Percentiles rank a stretch among this genome's conserved stretches.
phyloP scores from a whole-genome alignment of 2,888 invertebrate genomes.

The Dyspetes luteomarginatus region DNA sequence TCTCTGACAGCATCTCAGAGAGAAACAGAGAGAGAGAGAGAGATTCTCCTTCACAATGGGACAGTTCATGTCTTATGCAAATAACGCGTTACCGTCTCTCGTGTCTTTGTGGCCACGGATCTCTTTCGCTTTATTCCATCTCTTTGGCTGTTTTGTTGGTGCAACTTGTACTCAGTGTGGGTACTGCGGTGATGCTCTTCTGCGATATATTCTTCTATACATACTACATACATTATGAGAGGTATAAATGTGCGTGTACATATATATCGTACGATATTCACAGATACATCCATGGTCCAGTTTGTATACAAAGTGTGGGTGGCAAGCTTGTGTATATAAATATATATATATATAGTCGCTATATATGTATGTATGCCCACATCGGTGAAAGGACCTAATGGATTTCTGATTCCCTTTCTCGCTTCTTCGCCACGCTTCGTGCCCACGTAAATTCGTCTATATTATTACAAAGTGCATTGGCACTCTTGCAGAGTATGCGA shows the following conservation, averaged over 20 bases:
- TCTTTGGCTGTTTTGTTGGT: constrained; percentile 40
- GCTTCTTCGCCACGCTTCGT: constrained; percentile 52
- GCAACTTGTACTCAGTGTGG: constrained; percentile 19
- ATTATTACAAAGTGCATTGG: constrained; percentile 60
- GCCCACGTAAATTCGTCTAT: constrained; percentile 70
- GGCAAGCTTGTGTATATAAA: constrained; percentile 35
- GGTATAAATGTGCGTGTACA: background rate
- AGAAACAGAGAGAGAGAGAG: background rate
- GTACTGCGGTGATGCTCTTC: constrained; percentile 48
- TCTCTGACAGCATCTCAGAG: constrained; percentile 22
- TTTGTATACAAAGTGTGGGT: constrained; percentile 63
- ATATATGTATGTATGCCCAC: constrained; percentile 67
- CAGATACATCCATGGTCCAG: constrained; percentile 46
- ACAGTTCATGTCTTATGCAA: constrained; percentile 72
- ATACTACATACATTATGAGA: constrained; percentile 18
- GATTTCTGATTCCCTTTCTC: constrained; percentile 74
- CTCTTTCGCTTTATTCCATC: constrained; percentile 47
- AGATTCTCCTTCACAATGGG: constrained; percentile 63
- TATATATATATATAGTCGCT: constrained; percentile 45
- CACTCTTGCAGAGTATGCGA: constrained; percentile 24
- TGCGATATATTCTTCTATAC: constrained; percentile 21
- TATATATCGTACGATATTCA: background rate
- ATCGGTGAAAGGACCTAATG: constrained; percentile 74
- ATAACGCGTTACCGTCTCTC: constrained; percentile 64
- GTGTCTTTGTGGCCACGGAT: constrained; percentile 60